Base-by-base conservation (phyloP, 2,113 vertebrate genomes). In the Leuciscus idus region DNA sequence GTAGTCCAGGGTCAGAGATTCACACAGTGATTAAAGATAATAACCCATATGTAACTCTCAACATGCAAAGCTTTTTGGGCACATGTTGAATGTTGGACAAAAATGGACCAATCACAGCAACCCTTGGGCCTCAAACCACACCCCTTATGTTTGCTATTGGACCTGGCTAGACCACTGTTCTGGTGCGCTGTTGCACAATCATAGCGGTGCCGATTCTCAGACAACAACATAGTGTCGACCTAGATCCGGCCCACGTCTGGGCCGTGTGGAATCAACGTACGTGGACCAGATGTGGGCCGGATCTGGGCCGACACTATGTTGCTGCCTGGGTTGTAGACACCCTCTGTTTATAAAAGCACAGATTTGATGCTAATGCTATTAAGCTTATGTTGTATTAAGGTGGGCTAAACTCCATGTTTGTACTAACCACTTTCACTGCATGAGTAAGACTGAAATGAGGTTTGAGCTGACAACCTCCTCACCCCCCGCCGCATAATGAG, bases 401-500 rank as follows among this genome's bases (percentile, higher is more conserved):
- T 83, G 81, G 68, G 59, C 74, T 70, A 62, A 66, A 62, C 68
- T 46, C 52, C 6, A 77, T 86, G 48, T 79, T 73, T 62, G 66
- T 92, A 92, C 90, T 93, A 94, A 95, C 94, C 94, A 94, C 93
- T 85, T 81, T 55, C 76, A 64, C 46, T 77, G 87, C 78, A 66
- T 48, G 30, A 72, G 19, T 68, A 28, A 83, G 80, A 66, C 86
- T 90, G 89, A 87, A 88, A 84, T 55, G 82, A 81, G 81, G 62
- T 55, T 26, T 39, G 17, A 62, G 43, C 12, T 28, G 19, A 76
- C 7, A 66, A 64, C 59, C 59, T 88, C 91, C 89, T 89, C 87
- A 86, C 83, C 83, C 90, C 92, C 92, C 88, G 92, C 90, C 91
- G 92, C 93, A 94, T 91, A 91, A 93, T 93, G 92, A 92, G 91